Evolutionary conservation across 2,888 invertebrate genomes (phyloP).

Genomic region (Chymomyza amoena): DNA sequence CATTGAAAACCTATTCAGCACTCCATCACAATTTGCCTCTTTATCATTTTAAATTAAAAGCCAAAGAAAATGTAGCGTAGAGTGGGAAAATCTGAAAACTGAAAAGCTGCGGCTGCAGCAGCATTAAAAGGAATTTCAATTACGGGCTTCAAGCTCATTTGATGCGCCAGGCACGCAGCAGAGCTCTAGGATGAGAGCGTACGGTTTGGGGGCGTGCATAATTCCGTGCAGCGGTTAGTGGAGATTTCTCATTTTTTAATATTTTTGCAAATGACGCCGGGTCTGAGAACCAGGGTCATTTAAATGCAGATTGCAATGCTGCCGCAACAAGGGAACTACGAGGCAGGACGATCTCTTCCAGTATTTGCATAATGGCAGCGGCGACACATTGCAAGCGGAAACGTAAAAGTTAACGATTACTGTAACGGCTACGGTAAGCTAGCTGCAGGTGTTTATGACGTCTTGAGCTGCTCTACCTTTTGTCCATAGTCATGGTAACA

Average conservation of each 20-base stretch:
- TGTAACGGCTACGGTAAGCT: slow-evolving; percentile 50
- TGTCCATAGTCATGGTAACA: slow-evolving; percentile 41
- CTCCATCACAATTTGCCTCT: not conserved
- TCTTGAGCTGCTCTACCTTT: slow-evolving; percentile 44
- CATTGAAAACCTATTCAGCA: not conserved
- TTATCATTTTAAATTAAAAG: not conserved
- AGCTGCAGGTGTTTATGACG: slow-evolving; percentile 62
- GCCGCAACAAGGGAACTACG: slow-evolving; percentile 19
- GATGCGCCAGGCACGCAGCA: slow-evolving; percentile 35
- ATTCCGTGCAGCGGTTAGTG: slow-evolving; percentile 13
- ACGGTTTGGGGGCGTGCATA: slow-evolving; percentile 24
- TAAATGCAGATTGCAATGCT: slow-evolving; percentile 71
- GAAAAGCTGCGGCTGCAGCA: not conserved
- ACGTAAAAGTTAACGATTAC: not conserved
- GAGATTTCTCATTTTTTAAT: slow-evolving; percentile 31
- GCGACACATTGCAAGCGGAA: slow-evolving; percentile 70
- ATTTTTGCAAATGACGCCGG: slow-evolving; percentile 65
- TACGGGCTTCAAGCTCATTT: slow-evolving; percentile 44
- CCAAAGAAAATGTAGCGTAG: not conserved
- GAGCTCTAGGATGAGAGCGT: slow-evolving; percentile 13
- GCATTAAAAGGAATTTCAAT: slow-evolving; percentile 50
- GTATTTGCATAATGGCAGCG: slow-evolving; percentile 64
- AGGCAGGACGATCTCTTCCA: slow-evolving; percentile 3
- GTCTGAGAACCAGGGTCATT: slow-evolving; percentile 54
- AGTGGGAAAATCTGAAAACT: no score